Percentiles rank a stretch among this genome's conserved stretches.
Evolutionary conservation across 2,888 invertebrate genomes (phyloP).

Genomic region (Capitulum mitella): DNA sequence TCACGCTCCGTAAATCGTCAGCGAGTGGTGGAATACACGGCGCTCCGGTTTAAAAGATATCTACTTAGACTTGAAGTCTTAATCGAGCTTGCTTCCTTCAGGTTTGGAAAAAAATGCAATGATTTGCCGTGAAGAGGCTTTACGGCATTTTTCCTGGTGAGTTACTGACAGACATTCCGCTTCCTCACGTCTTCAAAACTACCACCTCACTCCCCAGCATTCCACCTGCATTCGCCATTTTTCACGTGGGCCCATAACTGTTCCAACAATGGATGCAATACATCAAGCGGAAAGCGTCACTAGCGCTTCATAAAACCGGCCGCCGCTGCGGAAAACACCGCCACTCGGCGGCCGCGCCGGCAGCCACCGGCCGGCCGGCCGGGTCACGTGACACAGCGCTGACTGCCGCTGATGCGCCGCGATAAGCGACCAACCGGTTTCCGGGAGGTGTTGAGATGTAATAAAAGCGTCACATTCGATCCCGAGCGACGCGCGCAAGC

Average conservation of each 20-base stretch:
- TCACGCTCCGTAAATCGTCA: too few species aligned
- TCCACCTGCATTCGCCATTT: background rate
- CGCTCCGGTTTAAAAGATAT: too few species aligned
- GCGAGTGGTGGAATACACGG: too few species aligned
- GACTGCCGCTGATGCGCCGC: background rate
- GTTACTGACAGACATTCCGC: too few species aligned
- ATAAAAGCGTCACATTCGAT: conserved; percentile 14
- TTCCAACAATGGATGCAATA: background rate
- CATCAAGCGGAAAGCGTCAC: background rate
- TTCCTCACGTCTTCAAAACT: too few species aligned
- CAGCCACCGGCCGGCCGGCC: background rate
- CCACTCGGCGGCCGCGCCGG: background rate
- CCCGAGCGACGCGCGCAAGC: background rate
- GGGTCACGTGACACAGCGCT: background rate
- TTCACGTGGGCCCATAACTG: background rate
- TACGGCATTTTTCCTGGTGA: too few species aligned
- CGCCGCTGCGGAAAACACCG: background rate
- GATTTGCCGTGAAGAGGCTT: too few species aligned
- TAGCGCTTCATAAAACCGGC: background rate
- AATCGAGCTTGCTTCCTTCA: too few species aligned
- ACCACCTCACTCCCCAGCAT: too few species aligned
- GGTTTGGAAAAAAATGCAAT: too few species aligned
- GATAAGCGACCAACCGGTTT: conserved; percentile 11
- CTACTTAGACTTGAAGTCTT: too few species aligned
- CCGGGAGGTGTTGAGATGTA: conserved; percentile 7